phyloP scores from a whole-genome alignment of 2,797 vertebrate genomes.

The Kryptolebias ocellatus region DNA sequence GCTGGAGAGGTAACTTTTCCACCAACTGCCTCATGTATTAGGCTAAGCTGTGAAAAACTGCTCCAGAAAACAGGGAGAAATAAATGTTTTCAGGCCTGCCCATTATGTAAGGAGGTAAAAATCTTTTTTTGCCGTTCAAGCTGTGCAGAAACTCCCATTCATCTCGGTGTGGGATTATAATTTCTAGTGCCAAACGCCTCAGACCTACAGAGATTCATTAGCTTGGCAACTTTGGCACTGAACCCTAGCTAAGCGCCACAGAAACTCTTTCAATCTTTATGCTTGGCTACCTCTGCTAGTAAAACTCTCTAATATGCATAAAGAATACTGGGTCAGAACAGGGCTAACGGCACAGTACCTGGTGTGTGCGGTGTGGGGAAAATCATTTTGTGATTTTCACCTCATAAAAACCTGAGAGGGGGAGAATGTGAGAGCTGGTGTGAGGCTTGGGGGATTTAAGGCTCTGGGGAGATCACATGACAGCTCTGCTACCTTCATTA shows the following conservation, averaged over 20 bases:
- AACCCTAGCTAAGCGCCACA: conserved; percentile 43
- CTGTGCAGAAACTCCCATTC: conserved; percentile 30
- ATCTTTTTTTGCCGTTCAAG: conserved; percentile 15
- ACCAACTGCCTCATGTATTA: conserved; percentile 1
- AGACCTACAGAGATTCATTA: conserved; percentile 67
- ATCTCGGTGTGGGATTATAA: conserved; percentile 55
- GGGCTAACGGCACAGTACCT: conserved; percentile 22
- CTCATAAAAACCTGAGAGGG: conserved; percentile 64
- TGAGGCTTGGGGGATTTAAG: conserved; percentile 55
- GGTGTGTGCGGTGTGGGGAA: conserved; percentile 27
- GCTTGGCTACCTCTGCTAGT: conserved; percentile 42
- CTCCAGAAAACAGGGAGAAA: conserved; percentile 1
- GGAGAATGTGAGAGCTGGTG: conserved; percentile 37
- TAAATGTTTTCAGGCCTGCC: conserved; percentile 4
- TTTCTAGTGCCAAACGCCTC: conserved; percentile 50
- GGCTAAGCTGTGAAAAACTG: conserved; percentile 7
- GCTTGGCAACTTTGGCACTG: conserved; percentile 40
- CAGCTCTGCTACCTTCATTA: conserved; percentile 35
- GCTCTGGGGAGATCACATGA: conserved; percentile 52
- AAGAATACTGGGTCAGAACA: conserved; percentile 53
- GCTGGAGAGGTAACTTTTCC: conserved; percentile 5
- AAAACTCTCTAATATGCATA: conserved; percentile 67
- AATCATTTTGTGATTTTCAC: conserved; percentile 69
- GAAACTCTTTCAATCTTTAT: conserved; percentile 34
- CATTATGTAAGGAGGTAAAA: conserved; percentile 17